Evolutionary conservation across 2,888 invertebrate genomes (phyloP).

Genomic region (Acanthosepion lycidas): DNA sequence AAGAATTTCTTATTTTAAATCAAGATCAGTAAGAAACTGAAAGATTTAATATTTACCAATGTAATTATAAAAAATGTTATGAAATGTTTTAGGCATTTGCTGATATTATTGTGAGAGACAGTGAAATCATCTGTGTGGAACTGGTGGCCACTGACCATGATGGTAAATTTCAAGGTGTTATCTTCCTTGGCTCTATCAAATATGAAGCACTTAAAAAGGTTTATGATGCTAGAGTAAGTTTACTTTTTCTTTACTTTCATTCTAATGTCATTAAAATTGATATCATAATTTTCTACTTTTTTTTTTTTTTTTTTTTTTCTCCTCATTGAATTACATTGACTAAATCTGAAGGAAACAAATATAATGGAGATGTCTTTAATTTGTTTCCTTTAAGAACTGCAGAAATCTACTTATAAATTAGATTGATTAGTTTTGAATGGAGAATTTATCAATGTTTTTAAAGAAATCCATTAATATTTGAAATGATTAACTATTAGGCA

Average conservation of each 20-base stretch:
- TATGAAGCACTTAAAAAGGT: conserved; percentile 98
- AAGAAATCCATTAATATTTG: too few relatives aligned
- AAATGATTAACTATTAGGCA: too few relatives aligned
- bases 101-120: conserved; percentile 96
- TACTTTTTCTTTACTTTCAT: not conserved
- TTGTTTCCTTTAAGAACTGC: too few relatives aligned
- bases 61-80: not conserved
- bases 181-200: conserved; percentile 97
- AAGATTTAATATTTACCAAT: not conserved
- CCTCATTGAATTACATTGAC: too few relatives aligned
- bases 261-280: not conserved
- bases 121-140: conserved; percentile 99
- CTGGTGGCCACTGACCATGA: conserved; percentile 92
- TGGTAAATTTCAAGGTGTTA: conserved; percentile 89
- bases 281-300: not conserved
- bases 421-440: too few relatives aligned
- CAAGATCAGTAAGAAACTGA: not conserved
- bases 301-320: too few relatives aligned
- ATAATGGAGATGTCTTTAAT: too few relatives aligned
- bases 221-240: conserved; percentile 91
- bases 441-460: too few relatives aligned
- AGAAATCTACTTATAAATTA: too few relatives aligned
- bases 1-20: not conserved
- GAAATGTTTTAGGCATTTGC: conserved; percentile 83
- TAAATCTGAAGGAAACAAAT: too few relatives aligned